phyloP scores from a whole-genome alignment of 2,888 invertebrate species.

The Lysandra coridon region DNA sequence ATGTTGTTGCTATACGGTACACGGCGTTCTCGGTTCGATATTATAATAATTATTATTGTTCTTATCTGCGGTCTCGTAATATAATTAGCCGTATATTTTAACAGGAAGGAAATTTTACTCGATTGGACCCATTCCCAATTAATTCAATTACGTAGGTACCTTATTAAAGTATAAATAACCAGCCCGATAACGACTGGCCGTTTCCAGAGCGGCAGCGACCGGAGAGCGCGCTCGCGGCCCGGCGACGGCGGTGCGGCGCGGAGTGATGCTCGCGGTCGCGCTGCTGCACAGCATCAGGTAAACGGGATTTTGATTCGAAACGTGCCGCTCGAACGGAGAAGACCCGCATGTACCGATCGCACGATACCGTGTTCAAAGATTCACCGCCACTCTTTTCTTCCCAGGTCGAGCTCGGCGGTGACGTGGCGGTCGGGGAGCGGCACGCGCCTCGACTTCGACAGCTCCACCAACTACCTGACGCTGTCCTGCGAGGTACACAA shows the following conservation, averaged over 20 bases:
- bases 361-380: no score
- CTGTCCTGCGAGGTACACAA: not conserved
- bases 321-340: no score
- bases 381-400: not conserved
- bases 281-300: not conserved
- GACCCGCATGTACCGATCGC: no score
- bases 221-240: not conserved
- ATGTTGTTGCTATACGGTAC: not conserved
- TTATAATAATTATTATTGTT: not conserved
- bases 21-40: not conserved
- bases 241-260: not conserved
- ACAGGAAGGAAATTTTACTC: not conserved
- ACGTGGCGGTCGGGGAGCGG: not conserved
- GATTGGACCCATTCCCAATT: not conserved
- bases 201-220: not conserved
- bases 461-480: not conserved
- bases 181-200: not conserved
- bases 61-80: not conserved
- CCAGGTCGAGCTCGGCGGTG: not conserved
- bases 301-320: not conserved
- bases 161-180: not conserved
- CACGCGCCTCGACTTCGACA: not conserved
- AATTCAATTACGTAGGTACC: not conserved
- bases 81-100: not conserved
- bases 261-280: not conserved